Evolutionary conservation across 2,888 invertebrate genomes (phyloP), one percentile per base, ranked within the genome.

Genomic region (Clusia tigrina): DNA sequence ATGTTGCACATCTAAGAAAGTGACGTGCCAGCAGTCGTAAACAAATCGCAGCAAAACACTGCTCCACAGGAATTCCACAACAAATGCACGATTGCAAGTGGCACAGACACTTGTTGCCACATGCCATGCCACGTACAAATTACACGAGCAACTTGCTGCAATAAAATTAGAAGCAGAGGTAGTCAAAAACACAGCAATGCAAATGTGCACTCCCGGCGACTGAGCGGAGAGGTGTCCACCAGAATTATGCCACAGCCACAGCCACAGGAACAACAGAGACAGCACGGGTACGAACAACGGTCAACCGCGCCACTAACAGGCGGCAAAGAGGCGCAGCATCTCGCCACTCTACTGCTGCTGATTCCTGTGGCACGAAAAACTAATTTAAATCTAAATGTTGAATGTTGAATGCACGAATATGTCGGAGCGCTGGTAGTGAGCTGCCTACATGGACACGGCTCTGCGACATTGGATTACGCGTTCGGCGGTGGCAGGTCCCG

Each of bases 341-440:
- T 64, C n/a, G n/a, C n/a, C n/a, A n/a, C n/a, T n/a, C n/a, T n/a
- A n/a, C n/a, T n/a, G n/a, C n/a, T n/a, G n/a, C n/a, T n/a, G n/a
- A n/a, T n/a, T 61, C 64, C 63, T 62, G 65, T 69, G 62, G 78
- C 78, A 78, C 78, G 78, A 77, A 78, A 78, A 78, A 77, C 78
- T 76, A 77, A 78, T 78, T 78, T 78, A 72, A 78, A 77, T 77
- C 76, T 77, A 78, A 73, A 78, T 77, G 74, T 74, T 73, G n/a
- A n/a, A n/a, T n/a, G n/a, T n/a, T 70, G 69, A 71, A 70, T 71
- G 73, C 77, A 77, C 77, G 76, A 75, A 67, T 63, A 66, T 63
- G 65, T 64, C 65, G 37, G 12, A 54, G 25, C 2, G 25, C 20
- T 12, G 42, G 53, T 53, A n/a, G 20, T 24, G 38, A 53, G 5